Conservation (phyloP, 2,113 vertebrate species). For the Leucosticte australis region DNA sequence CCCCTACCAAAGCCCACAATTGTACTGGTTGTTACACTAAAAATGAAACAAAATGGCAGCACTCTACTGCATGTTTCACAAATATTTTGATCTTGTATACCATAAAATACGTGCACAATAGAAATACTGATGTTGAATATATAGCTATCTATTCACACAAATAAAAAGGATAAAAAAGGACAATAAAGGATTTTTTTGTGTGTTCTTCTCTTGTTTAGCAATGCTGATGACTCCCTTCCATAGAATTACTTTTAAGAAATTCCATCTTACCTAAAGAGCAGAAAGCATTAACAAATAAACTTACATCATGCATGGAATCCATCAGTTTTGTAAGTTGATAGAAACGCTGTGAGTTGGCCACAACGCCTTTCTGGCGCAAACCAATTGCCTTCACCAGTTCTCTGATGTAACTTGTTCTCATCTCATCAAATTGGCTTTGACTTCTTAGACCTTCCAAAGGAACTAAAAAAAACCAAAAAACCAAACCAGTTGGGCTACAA, state of each 20-base stretch:
- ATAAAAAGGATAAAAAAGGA: background rate
- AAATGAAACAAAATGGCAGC: background rate
- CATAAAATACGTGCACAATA: background rate
- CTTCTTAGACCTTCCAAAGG: conserved; percentile 95
- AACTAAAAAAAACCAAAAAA: conserved; percentile 70
- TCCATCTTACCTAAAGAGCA: background rate
- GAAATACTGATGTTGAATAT: background rate
- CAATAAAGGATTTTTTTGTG: background rate
- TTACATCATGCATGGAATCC: conserved; percentile 95
- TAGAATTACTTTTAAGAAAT: background rate
- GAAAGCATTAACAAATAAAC: background rate
- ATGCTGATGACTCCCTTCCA: background rate
- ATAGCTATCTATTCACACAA: background rate
- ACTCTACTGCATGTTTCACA: background rate
- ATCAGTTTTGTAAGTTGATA: conserved; percentile 96
- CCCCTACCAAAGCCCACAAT: background rate
- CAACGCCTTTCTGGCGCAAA: conserved; percentile 85
- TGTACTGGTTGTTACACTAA: background rate
- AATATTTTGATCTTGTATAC: background rate
- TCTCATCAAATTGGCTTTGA: conserved; percentile 93
- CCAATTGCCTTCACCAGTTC: conserved; percentile 92
- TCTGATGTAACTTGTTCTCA: conserved; percentile 93
- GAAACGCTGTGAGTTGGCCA: conserved; percentile 91
- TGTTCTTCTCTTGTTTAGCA: background rate
- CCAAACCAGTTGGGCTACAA: background rate